Evolutionary conservation across 2,797 vertebrate species (phyloP).

Genomic region (Furcifer pardalis): DNA sequence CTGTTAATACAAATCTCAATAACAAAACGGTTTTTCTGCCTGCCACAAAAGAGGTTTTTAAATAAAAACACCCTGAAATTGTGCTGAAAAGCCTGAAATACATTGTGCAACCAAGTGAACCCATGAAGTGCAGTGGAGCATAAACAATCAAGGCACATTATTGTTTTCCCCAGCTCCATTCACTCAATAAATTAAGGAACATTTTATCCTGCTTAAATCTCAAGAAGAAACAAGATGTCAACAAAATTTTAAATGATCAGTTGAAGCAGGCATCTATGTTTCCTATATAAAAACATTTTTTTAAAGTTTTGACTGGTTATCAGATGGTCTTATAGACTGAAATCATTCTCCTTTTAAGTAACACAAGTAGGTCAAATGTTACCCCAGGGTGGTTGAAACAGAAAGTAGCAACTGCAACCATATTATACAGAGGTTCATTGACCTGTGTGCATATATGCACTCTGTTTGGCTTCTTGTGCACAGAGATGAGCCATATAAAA

Average conservation of each 20-base stretch:
- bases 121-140: fast-evolving
- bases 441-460: background rate
- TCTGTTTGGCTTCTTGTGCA: background rate
- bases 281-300: background rate
- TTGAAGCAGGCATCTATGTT: background rate
- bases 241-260: background rate
- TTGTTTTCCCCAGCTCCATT: background rate
- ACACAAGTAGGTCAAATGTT: slow-evolving; percentile 31
- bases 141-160: slow-evolving; percentile 29
- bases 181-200: slow-evolving; percentile 21
- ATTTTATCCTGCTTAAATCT: slow-evolving; percentile 11
- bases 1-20: background rate
- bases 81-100: slow-evolving; percentile 21
- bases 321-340: fast-evolving
- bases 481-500: background rate
- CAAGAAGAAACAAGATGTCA: background rate
- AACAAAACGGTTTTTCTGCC: background rate
- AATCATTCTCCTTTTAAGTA: slow-evolving; percentile 2
- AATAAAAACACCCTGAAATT: background rate
- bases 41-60: background rate
- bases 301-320: background rate
- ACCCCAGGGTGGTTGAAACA: background rate
- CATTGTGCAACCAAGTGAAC: slow-evolving; percentile 23
- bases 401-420: background rate
- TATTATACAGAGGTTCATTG: slow-evolving; percentile 25